Evolutionary conservation across 1,140 invertebrate species (phyloP).

Genomic region (Pachypsylla venusta): DNA sequence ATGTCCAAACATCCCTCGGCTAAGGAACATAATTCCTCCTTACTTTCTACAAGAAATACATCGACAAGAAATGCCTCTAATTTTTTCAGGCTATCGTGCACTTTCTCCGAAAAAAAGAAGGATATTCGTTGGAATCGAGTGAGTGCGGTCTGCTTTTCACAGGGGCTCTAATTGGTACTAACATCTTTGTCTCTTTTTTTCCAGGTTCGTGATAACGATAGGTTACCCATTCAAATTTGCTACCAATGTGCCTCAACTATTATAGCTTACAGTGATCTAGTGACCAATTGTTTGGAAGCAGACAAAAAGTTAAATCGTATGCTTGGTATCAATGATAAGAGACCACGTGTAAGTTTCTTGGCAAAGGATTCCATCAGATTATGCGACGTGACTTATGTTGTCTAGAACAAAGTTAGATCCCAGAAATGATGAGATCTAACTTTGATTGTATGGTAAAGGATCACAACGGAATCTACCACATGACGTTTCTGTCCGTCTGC

Average conservation of each 20-base stretch:
- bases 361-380: not conserved
- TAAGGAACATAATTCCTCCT: no score
- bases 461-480: no score
- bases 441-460: no score
- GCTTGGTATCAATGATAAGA: conserved; percentile 10
- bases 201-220: conserved; percentile 38
- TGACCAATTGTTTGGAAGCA: conserved; percentile 37
- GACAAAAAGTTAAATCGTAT: conserved; percentile 33
- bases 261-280: conserved; percentile 44
- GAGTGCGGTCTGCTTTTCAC: no score
- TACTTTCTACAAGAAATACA: no score
- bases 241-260: conserved; percentile 44
- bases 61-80: no score
- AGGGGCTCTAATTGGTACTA: no score
- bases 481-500: no score
- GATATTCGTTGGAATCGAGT: no score
- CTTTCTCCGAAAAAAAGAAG: no score
- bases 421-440: not conserved
- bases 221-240: conserved; percentile 42
- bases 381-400: not conserved
- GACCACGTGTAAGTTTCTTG: conserved; percentile 5
- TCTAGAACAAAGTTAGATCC: not conserved
- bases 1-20: no score
- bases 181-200: not conserved
- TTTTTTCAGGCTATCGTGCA: no score